Percentiles rank a stretch among this genome's conserved stretches.
These are phyloP conservation scores for Passer domesticus DNA, from an alignment of 2,113 vertebrate genomes.

Conservation along the genomic window DNA sequence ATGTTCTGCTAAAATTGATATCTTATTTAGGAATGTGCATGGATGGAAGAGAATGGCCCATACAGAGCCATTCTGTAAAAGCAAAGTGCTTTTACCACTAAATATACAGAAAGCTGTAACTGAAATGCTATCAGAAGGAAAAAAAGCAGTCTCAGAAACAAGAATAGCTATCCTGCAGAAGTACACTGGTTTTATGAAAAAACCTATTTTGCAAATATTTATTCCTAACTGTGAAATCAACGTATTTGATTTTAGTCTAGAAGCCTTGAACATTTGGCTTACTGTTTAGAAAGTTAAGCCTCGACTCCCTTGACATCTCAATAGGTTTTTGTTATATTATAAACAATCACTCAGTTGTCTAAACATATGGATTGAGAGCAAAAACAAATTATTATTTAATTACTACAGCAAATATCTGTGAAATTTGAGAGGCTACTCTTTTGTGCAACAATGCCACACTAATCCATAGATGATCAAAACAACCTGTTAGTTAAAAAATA, in stretches of 20 bases:
- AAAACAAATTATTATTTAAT: slow-evolving; percentile 54
- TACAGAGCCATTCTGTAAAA: background rate
- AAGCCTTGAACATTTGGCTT: slow-evolving; percentile 6
- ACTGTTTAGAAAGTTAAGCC: slow-evolving; percentile 14
- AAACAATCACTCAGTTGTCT: slow-evolving; percentile 50
- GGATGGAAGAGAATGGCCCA: background rate
- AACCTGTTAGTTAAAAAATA: background rate
- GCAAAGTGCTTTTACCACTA: background rate
- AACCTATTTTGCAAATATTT: slow-evolving; percentile 7
- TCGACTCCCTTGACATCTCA: background rate
- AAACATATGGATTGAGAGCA: slow-evolving; percentile 52
- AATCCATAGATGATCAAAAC: slow-evolving; percentile 5
- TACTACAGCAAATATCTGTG: slow-evolving; percentile 40
- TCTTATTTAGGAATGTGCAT: background rate
- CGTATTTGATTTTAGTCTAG: background rate
- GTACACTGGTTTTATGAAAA: background rate
- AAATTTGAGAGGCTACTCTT: slow-evolving; percentile 43
- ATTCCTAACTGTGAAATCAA: background rate
- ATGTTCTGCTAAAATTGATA: background rate
- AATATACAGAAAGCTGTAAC: background rate
- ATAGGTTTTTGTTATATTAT: slow-evolving; percentile 26
- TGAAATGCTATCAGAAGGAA: background rate
- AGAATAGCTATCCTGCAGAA: background rate
- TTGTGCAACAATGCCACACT: background rate
- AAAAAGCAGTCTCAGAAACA: background rate